These are phyloP conservation scores for Maniola jurtina DNA, from an alignment of 1,140 invertebrate genomes.

Conservation along the genomic window DNA sequence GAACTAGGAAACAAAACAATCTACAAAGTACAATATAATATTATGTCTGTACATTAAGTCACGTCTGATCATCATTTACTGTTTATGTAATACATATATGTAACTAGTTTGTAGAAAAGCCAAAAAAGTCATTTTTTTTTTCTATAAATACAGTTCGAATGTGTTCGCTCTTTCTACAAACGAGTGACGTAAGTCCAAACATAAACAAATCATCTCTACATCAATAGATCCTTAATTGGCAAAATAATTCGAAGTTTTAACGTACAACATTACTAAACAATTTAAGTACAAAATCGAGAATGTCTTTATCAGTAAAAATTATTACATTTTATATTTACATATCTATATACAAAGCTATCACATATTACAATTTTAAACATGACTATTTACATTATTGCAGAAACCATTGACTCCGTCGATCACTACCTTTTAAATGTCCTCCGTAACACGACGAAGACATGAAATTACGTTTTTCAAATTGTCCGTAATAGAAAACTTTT, in stretches of 20 bases:
- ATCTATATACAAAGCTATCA: constrained; percentile 77
- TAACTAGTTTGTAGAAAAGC: no score
- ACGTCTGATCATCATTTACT: constrained; percentile 17
- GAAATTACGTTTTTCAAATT: constrained; percentile 51
- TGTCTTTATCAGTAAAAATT: constrained; percentile 55
- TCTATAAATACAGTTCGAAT: no score
- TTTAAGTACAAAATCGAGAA: constrained; percentile 72
- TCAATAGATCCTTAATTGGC: constrained; percentile 10
- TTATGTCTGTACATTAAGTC: constrained; percentile 23
- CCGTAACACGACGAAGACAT: constrained; percentile 47
- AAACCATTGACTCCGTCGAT: constrained; percentile 49
- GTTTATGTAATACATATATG: constrained; percentile 18
- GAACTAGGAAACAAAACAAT: constrained; percentile 61
- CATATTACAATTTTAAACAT: constrained; percentile 73
- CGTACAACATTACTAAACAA: constrained; percentile 44
- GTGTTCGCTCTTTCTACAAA: no score
- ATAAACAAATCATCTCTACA: no score
- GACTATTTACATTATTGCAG: constrained; percentile 77
- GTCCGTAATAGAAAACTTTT: constrained; percentile 62
- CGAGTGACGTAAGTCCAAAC: no score
- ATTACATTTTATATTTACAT: constrained; percentile 58
- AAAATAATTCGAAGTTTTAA: constrained; percentile 20
- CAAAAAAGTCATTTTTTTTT: no score
- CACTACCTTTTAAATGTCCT: constrained; percentile 52
- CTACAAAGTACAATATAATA: constrained; percentile 20